Percentiles rank a stretch among this genome's conserved stretches.
These are phyloP conservation scores for Laticauda colubrina DNA, from an alignment of 2,113 vertebrate species.

Conservation along the genomic window DNA sequence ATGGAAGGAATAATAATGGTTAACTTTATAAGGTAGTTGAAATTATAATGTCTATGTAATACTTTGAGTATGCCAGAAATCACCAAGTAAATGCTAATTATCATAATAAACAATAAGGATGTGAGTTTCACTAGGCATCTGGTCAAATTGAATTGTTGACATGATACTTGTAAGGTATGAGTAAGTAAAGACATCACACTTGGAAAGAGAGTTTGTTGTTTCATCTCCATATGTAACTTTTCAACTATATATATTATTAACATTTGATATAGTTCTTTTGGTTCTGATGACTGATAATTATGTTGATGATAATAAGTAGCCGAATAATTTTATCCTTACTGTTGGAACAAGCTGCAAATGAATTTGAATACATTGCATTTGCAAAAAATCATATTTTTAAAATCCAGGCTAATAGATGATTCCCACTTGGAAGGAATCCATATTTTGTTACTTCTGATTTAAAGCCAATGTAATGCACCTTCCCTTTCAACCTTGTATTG, in stretches of 20 bases:
- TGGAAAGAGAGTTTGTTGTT: neutral
- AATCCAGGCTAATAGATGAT: neutral
- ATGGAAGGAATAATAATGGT: neutral
- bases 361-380: neutral
- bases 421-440: neutral
- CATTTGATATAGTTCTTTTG: neutral
- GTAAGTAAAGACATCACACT: conserved; percentile 30
- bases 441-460: neutral
- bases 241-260: neutral
- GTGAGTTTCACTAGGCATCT: neutral
- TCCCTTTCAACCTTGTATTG: neutral
- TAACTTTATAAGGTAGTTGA: neutral
- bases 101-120: neutral
- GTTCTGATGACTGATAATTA: neutral
- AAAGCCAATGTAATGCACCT: neutral
- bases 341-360: neutral
- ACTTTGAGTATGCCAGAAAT: neutral
- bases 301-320: neutral
- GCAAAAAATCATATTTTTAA: neutral
- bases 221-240: neutral
- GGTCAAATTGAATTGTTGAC: neutral
- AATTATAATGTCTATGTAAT: neutral
- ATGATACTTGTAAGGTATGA: neutral
- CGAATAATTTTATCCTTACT: neutral
- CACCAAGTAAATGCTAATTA: neutral